Evolutionary conservation across 2,797 vertebrate species (phyloP).

Genomic region (Cryptoprocta ferox): DNA sequence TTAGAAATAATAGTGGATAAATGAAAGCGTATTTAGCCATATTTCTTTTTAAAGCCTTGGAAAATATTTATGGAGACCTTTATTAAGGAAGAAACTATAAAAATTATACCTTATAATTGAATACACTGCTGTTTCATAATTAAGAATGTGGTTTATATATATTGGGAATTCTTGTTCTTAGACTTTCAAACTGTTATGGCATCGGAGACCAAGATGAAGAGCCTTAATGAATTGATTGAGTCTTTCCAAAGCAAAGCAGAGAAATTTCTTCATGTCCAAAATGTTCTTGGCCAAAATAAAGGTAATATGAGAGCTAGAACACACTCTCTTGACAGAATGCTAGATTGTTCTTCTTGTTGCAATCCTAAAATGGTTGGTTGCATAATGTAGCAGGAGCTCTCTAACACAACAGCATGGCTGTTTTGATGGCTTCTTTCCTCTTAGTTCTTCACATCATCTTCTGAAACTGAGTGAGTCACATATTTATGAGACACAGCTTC

Average conservation of each 20-base stretch:
- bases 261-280: neutral
- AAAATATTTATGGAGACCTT: neutral
- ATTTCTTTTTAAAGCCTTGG: neutral
- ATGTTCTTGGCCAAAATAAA: neutral
- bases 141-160: neutral
- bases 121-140: neutral
- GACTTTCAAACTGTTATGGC: conserved; percentile 50
- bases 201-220: neutral
- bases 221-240: neutral
- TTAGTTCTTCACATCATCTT: neutral
- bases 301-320: neutral
- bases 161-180: conserved; percentile 13
- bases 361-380: neutral
- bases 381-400: too few relatives aligned
- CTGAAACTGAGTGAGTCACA: neutral
- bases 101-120: neutral
- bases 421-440: neutral
- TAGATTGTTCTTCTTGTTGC: neutral
- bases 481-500: neutral
- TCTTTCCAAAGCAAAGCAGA: neutral
- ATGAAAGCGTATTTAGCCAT: neutral
- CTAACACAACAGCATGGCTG: neutral
- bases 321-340: neutral
- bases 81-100: neutral
- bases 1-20: neutral